Base-by-base conservation (phyloP, 2,888 invertebrate species). In the Macaria notata region DNA sequence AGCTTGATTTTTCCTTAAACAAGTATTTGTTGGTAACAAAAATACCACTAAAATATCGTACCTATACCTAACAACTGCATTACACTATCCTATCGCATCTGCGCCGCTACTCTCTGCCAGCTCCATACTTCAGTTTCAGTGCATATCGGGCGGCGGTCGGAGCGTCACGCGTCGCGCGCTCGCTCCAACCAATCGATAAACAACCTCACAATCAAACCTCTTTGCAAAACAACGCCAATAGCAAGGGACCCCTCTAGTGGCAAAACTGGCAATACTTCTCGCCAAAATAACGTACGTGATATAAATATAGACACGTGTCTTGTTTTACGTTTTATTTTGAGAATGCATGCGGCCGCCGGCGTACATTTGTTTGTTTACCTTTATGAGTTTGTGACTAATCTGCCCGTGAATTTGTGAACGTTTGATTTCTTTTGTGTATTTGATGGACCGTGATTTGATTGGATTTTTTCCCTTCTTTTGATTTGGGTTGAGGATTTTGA, bases 261-360 rank as follows among this genome's bases (percentile, higher is more conserved):
- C 36, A 0, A 31, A 30, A 41, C 47, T 44, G 9, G 31, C 29
- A 39, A 68, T 65, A 51, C 57, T 5, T 9, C 4, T 8, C 73
- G 68, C 30, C 77, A 79, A 78, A 79, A 81, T 79, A 72, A 79
- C 83, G 81, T 83, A 81, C 70, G 79, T 75, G 19, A 1, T 19
- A 19, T 54, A 60, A 36, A 36, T 66, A 36, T 57, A 45, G 66
- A 49, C 56, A 63, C 57, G 59, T 49, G 58, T 51, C 66, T 68
- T 67, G 61, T 63, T 66, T 56, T 43, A 36, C 4, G 47, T 59
- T 60, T 47, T 56, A 46, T 49, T 59, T 62, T 59, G 45, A 44
- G 29, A 47, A 66, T 61, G 70, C 58, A 56, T 56, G 54, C 54
- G 36, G 29, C 47, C 54, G 55, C 49, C 36, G 45, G 59, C 36